Conservation (phyloP, 2,113 vertebrate genomes). For the Bagarius yarrelli region DNA sequence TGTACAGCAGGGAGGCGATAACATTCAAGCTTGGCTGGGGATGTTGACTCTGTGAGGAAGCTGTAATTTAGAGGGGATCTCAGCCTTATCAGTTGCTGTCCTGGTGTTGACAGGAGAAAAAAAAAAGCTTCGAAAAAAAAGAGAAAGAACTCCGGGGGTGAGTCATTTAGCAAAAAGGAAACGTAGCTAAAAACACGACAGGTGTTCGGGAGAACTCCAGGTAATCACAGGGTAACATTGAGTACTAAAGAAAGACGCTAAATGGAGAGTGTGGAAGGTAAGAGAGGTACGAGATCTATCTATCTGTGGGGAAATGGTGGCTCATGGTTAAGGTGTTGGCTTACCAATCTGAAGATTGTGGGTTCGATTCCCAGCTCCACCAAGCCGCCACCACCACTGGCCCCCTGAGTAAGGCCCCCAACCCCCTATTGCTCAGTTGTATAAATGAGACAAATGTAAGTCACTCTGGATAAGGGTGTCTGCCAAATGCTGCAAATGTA, state of each 20-base stretch:
- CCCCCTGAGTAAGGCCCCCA: no score
- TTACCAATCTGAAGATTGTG: no score
- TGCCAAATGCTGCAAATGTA: no score
- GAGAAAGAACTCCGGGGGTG: slow-evolving; percentile 43
- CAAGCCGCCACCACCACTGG: no score
- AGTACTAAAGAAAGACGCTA: slow-evolving; percentile 27
- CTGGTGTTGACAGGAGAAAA: slow-evolving; percentile 43
- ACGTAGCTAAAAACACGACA: slow-evolving; percentile 30
- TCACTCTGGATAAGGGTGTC: no score
- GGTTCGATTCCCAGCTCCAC: no score
- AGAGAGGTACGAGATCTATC: background rate
- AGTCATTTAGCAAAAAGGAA: slow-evolving; percentile 51
- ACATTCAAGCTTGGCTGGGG: slow-evolving; percentile 47
- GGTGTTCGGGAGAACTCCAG: slow-evolving; percentile 41
- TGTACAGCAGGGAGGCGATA: slow-evolving; percentile 44
- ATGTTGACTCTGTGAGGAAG: slow-evolving; percentile 60
- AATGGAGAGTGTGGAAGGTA: slow-evolving; percentile 44
- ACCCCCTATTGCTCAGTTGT: no score
- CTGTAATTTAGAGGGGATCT: slow-evolving; percentile 71
- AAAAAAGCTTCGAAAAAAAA: background rate
- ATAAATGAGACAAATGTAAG: no score
- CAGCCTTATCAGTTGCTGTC: slow-evolving; percentile 65
- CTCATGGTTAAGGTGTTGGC: no score
- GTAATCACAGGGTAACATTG: slow-evolving; percentile 54
- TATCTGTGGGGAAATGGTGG: no score